A percentile compares a stretch with the other conserved stretches of the same genome.
phyloP scores from a whole-genome alignment of 2,113 vertebrate species.

The Syrmaticus mikado region DNA sequence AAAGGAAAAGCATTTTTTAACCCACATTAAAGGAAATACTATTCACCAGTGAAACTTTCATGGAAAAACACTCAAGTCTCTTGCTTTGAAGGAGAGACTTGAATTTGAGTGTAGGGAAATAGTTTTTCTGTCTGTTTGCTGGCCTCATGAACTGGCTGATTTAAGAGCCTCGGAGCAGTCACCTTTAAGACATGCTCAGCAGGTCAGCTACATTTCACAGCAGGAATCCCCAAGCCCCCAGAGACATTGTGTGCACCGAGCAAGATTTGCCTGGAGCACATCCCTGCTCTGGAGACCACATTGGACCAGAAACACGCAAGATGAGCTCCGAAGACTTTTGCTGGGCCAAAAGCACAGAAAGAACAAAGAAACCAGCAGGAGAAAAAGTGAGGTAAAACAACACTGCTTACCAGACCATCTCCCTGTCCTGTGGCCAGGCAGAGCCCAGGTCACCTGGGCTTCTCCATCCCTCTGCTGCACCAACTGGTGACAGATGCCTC shows the following conservation, averaged over 20 bases:
- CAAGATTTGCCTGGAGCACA: not conserved
- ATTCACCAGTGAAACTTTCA: not conserved
- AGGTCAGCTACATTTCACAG: not conserved
- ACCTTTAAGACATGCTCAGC: not conserved
- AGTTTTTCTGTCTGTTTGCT: not conserved
- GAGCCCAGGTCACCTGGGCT: accelerated
- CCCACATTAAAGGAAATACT: not conserved
- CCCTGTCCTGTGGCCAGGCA: accelerated
- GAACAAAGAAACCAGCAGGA: not conserved
- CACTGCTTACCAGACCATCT: not conserved
- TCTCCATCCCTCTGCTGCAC: not conserved
- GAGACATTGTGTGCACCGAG: not conserved
- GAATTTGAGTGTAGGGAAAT: not conserved
- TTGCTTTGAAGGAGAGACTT: not conserved
- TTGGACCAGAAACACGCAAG: not conserved
- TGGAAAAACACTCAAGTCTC: not conserved
- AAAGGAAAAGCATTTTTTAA: not conserved
- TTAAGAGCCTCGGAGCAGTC: not conserved
- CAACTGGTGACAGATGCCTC: not conserved
- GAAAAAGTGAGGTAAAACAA: accelerated
- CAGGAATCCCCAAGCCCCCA: not conserved
- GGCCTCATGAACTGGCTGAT: not conserved
- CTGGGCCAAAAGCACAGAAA: not conserved
- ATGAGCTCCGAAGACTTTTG: not conserved
- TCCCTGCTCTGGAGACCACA: not conserved